Evolutionary conservation across 2,113 vertebrate species (phyloP).

Genomic region (Antigone vipio): DNA sequence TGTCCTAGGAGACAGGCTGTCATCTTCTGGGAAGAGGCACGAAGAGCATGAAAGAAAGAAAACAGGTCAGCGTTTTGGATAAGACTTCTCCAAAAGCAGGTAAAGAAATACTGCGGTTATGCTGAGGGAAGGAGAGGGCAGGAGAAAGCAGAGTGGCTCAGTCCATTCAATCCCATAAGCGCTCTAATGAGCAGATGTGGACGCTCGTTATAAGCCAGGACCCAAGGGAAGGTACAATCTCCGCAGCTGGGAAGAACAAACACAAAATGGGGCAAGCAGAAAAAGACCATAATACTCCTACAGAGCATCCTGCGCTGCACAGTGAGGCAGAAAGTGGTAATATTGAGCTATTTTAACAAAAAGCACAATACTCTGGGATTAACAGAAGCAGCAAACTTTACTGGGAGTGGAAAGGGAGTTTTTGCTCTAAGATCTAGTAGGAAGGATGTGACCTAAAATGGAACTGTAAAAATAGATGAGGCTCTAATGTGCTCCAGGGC

Average conservation of each 20-base stretch:
- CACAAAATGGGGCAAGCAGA: neutral
- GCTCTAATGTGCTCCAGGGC: neutral
- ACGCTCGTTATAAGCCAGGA: neutral
- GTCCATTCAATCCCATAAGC: neutral
- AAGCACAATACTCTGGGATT: neutral
- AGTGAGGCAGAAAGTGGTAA: neutral
- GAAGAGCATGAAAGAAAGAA: neutral
- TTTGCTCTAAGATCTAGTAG: neutral
- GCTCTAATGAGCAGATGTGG: neutral
- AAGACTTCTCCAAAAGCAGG: neutral
- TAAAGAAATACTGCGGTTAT: neutral
- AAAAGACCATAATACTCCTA: fast-evolving
- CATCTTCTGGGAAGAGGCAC: neutral
- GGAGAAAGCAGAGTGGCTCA: neutral
- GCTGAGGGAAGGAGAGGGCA: neutral
- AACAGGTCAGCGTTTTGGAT: neutral
- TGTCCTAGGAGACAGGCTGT: neutral
- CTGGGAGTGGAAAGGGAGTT: neutral
- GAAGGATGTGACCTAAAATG: neutral
- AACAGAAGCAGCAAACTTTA: neutral
- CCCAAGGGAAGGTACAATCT: neutral
- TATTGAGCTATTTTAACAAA: neutral
- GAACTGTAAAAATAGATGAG: neutral
- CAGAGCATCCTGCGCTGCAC: neutral
- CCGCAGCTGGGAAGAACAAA: neutral